Percentiles rank a stretch among this genome's conserved stretches.
These are phyloP conservation scores for Vannuccia rotundouncinata DNA, from an alignment of 2,888 invertebrate species.

Conservation along the genomic window DNA sequence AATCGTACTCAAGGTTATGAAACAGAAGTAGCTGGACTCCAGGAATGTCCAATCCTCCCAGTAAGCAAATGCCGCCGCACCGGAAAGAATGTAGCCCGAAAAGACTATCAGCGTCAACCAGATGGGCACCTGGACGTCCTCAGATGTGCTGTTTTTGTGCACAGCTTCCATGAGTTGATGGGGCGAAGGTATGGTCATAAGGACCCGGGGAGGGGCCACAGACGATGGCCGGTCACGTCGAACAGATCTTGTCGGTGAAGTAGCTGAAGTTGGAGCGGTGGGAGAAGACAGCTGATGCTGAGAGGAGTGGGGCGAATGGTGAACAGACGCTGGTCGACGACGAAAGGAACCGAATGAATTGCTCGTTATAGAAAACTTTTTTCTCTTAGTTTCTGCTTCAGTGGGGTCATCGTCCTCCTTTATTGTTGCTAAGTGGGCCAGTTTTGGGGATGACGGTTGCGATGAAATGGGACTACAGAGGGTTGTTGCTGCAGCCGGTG, in stretches of 20 bases:
- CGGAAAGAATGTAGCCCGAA: constrained; percentile 30
- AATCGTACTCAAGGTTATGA: constrained; percentile 40
- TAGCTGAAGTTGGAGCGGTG: not conserved
- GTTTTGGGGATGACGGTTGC: not conserved
- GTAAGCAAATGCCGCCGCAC: constrained; percentile 35
- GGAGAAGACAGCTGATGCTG: not conserved
- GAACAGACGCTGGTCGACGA: not conserved
- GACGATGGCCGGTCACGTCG: not conserved
- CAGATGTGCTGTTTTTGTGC: not conserved
- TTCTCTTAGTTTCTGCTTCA: not conserved
- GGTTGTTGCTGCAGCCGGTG: not conserved
- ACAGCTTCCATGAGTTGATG: not conserved
- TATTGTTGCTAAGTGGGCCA: not conserved
- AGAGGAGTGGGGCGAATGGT: not conserved
- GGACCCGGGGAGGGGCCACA: not conserved
- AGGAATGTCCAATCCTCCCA: constrained; percentile 39
- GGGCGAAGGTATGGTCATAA: not conserved
- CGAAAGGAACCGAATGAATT: not conserved
- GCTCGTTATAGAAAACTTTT: not conserved
- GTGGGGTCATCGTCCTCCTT: not conserved
- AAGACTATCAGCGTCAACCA: constrained; percentile 39
- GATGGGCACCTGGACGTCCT: constrained; percentile 39
- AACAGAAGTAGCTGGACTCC: constrained; percentile 37
- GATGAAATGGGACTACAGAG: not conserved
- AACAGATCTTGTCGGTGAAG: not conserved